Conservation (phyloP, 2,888 invertebrate genomes). For the Eudasyphora cyanicolor region DNA sequence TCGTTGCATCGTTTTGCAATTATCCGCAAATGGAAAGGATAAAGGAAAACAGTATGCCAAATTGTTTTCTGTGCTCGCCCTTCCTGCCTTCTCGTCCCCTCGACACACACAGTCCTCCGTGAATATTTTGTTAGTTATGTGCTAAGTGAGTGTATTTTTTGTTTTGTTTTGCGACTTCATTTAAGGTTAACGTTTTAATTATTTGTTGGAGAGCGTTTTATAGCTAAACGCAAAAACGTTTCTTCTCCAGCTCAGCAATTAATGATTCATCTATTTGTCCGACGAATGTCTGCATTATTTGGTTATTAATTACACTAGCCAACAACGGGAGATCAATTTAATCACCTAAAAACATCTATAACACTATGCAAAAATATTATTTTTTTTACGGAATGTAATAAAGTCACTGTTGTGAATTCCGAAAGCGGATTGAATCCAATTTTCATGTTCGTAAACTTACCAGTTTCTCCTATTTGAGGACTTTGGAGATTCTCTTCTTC, state of each 20-base stretch:
- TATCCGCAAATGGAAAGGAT: not conserved
- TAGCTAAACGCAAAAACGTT: not conserved
- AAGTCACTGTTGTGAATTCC: too few relatives aligned
- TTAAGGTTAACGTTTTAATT: constrained; percentile 18
- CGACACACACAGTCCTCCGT: not conserved
- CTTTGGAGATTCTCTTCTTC: too few relatives aligned
- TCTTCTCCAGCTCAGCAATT: not conserved
- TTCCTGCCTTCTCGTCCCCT: not conserved
- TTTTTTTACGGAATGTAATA: too few relatives aligned
- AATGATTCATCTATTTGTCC: not conserved
- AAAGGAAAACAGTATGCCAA: not conserved
- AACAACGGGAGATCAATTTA: too few relatives aligned
- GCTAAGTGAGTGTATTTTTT: not conserved
- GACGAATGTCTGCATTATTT: too few relatives aligned
- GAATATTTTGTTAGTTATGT: not conserved
- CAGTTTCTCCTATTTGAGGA: too few relatives aligned
- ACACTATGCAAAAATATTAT: too few relatives aligned
- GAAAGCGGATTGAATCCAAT: too few relatives aligned
- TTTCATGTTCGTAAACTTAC: too few relatives aligned
- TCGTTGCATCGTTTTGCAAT: not conserved
- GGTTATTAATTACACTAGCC: not conserved
- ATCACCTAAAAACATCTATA: too few relatives aligned
- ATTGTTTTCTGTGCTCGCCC: not conserved
- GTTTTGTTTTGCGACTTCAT: not conserved
- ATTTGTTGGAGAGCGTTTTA: not conserved